phyloP scores from a whole-genome alignment of 2,797 vertebrate genomes.

The Coluber constrictor region DNA sequence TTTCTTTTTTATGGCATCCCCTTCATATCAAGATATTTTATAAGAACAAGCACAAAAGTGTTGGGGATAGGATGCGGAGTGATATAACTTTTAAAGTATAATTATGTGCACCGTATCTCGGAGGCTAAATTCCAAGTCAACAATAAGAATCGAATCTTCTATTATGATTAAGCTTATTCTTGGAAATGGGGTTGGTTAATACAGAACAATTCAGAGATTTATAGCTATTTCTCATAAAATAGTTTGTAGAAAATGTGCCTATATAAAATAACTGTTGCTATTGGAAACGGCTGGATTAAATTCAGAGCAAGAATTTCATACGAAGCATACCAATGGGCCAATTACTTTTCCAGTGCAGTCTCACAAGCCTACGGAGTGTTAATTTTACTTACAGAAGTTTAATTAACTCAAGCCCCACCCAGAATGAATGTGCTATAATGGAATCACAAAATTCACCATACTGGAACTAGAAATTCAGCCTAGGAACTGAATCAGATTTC shows the following conservation, averaged over 20 bases:
- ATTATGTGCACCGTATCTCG: not conserved
- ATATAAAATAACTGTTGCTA: constrained; percentile 14
- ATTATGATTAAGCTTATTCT: not conserved
- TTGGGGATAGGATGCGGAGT: not conserved
- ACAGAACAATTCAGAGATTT: not conserved
- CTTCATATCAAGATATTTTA: not conserved
- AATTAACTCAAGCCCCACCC: constrained; percentile 10
- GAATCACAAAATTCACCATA: constrained; percentile 13
- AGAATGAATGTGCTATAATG: constrained; percentile 8
- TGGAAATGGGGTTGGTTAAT: not conserved
- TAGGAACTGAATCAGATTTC: not conserved
- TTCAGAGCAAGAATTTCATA: not conserved
- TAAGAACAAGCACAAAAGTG: not conserved
- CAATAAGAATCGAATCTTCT: not conserved
- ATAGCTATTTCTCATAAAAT: not conserved
- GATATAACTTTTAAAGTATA: not conserved
- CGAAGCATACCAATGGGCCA: not conserved
- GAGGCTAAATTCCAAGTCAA: not conserved
- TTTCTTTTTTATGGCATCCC: not conserved
- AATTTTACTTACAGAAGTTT: not conserved
- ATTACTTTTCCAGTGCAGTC: not conserved
- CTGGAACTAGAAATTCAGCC: not conserved
- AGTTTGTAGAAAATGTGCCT: not conserved
- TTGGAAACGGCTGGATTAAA: not conserved
- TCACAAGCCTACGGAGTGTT: not conserved